A percentile compares a stretch with the other conserved stretches of the same genome.
These are phyloP conservation scores for Acleris sparsana DNA, from an alignment of 2,888 invertebrate species.

Conservation along the genomic window DNA sequence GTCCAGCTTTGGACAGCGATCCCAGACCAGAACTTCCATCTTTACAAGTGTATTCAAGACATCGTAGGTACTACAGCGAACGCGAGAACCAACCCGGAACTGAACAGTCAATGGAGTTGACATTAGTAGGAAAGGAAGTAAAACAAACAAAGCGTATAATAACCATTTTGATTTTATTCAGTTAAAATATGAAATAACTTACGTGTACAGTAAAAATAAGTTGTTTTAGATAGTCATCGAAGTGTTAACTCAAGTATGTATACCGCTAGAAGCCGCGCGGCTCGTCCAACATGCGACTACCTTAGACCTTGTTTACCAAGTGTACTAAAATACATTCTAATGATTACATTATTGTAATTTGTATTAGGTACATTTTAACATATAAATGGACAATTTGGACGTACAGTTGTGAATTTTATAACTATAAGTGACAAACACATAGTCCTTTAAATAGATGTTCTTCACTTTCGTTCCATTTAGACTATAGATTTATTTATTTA, in stretches of 20 bases:
- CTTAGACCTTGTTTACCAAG: constrained; percentile 67
- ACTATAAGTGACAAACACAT: constrained; percentile 62
- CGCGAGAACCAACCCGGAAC: too few species aligned
- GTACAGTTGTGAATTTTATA: constrained; percentile 79
- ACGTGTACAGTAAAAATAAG: constrained; percentile 83
- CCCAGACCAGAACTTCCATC: too few species aligned
- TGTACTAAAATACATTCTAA: constrained; percentile 76
- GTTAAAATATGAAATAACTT: constrained; percentile 84
- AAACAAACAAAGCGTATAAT: constrained; percentile 67
- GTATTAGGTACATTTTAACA: constrained; percentile 80
- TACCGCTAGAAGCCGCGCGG: constrained; percentile 65
- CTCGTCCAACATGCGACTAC: constrained; percentile 58
- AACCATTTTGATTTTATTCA: constrained; percentile 83
- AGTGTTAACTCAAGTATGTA: constrained; percentile 59
- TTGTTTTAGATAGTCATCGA: constrained; percentile 76
- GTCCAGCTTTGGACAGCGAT: too few species aligned
- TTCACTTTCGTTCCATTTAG: constrained; percentile 76
- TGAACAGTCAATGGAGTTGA: too few species aligned
- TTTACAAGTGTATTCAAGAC: too few species aligned
- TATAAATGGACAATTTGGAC: constrained; percentile 84
- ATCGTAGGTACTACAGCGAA: too few species aligned
- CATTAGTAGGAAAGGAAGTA: constrained; percentile 15
- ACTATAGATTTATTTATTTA: constrained; percentile 52
- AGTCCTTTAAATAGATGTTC: constrained; percentile 60
- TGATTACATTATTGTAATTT: constrained; percentile 82